phyloP scores from a whole-genome alignment of 2,797 vertebrate species.

The Sebastes iracundus region DNA sequence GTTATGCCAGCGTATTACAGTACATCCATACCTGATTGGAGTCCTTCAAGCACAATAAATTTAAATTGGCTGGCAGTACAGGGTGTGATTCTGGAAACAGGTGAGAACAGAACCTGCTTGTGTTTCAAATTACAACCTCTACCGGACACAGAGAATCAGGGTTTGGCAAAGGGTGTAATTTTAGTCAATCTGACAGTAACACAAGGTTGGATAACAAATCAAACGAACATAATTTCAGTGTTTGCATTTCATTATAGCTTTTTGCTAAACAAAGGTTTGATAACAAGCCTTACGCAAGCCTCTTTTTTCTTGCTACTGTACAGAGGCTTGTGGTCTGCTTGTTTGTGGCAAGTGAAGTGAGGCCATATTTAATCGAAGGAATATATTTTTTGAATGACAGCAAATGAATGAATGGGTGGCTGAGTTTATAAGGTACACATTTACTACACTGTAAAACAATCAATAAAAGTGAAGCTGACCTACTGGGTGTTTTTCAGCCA shows the following conservation, averaged over 20 bases:
- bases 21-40: slow-evolving; percentile 56
- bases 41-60: slow-evolving; percentile 67
- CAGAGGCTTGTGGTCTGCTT: background rate
- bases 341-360: background rate
- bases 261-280: background rate
- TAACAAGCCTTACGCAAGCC: background rate
- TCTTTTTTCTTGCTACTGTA: background rate
- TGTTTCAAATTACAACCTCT: background rate
- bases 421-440: background rate
- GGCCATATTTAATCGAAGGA: background rate
- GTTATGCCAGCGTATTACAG: slow-evolving; percentile 34
- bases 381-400: background rate
- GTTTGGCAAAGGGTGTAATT: background rate
- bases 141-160: background rate
- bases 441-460: background rate
- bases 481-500: background rate
- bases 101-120: slow-evolving; percentile 14
- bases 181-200: slow-evolving; percentile 4
- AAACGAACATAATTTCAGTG: background rate
- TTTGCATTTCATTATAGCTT: background rate
- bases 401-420: background rate
- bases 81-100: slow-evolving; percentile 38
- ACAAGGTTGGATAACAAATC: background rate
- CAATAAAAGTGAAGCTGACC: background rate
- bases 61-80: slow-evolving; percentile 41